phyloP scores from a whole-genome alignment of 2,888 invertebrate species.

The Drosophila setosimentum region DNA sequence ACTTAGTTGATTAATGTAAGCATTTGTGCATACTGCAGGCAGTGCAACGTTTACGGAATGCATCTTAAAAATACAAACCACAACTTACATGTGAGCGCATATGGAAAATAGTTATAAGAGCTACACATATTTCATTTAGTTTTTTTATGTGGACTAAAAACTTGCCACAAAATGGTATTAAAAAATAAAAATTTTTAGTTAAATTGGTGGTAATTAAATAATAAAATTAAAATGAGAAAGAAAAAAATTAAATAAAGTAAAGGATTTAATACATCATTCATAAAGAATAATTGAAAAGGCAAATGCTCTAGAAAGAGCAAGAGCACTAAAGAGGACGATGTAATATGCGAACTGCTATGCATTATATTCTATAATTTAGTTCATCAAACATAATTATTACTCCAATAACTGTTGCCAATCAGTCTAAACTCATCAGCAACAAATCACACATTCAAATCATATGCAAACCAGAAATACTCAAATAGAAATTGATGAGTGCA shows the following conservation, averaged over 20 bases:
- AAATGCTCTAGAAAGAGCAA: neutral
- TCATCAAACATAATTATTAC: slow-evolving; percentile 1
- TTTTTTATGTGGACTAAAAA: neutral
- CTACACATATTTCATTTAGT: neutral
- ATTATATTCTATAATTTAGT: neutral
- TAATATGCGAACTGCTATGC: slow-evolving; percentile 1
- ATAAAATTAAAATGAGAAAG: too few species aligned
- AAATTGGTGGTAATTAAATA: too few species aligned
- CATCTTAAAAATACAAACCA: neutral
- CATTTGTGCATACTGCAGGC: neutral
- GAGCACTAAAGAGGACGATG: neutral
- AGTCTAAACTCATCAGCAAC: neutral
- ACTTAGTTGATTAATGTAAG: slow-evolving; percentile 20
- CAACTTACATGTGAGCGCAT: neutral
- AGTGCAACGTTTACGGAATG: slow-evolving; percentile 6
- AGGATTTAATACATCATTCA: too few species aligned
- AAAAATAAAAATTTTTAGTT: too few species aligned
- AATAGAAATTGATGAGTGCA: slow-evolving; percentile 23
- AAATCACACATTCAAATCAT: slow-evolving; percentile 6
- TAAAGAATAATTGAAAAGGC: neutral
- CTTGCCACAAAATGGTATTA: neutral
- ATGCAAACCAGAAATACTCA: slow-evolving; percentile 5
- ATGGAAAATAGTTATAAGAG: neutral
- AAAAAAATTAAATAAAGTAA: too few species aligned
- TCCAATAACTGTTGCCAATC: neutral